phyloP scores from a whole-genome alignment of 2,888 invertebrate genomes.

The Drosophila prolongata region DNA sequence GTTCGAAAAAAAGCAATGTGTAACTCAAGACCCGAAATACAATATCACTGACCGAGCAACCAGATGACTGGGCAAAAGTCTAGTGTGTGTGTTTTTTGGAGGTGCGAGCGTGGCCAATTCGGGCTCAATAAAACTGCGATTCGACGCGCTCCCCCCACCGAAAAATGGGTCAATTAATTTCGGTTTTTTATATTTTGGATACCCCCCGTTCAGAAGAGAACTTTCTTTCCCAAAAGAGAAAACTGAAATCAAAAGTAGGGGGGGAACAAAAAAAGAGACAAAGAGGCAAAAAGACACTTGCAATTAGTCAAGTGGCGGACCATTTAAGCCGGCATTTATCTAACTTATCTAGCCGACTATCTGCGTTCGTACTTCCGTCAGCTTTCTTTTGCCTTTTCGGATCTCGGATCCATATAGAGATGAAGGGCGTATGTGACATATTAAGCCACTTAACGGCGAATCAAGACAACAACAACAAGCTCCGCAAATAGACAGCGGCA shows the following conservation, averaged over 20 bases:
- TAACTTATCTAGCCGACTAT: constrained; percentile 38
- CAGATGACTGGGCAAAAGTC: constrained; percentile 38
- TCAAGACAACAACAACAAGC: constrained; percentile 17
- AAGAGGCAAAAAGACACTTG: constrained; percentile 28
- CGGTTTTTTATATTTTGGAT: background rate
- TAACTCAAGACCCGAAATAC: background rate
- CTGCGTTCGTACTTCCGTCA: constrained; percentile 43
- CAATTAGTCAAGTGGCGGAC: constrained; percentile 58
- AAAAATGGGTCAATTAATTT: constrained; percentile 36
- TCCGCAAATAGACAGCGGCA: constrained; percentile 17
- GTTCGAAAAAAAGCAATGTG: constrained; percentile 9
- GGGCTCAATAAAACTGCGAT: constrained; percentile 65
- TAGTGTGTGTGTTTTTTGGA: constrained; percentile 1
- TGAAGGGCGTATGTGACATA: constrained; percentile 38
- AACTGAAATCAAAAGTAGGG: constrained; percentile 56
- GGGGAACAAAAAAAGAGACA: background rate
- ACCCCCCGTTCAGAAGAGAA: constrained; percentile 41
- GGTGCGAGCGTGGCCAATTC: constrained; percentile 57
- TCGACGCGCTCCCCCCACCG: constrained; percentile 29
- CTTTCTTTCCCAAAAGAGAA: constrained; percentile 51
- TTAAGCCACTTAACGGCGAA: constrained; percentile 64
- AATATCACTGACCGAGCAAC: constrained; percentile 6
- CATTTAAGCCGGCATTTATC: constrained; percentile 48
- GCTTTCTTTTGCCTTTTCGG: constrained; percentile 31
- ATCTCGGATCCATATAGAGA: constrained; percentile 38